A percentile compares a stretch with the other conserved stretches of the same genome.
Conservation (phyloP, 2,888 invertebrate genomes). For the Drosophila paranaensis region DNA sequence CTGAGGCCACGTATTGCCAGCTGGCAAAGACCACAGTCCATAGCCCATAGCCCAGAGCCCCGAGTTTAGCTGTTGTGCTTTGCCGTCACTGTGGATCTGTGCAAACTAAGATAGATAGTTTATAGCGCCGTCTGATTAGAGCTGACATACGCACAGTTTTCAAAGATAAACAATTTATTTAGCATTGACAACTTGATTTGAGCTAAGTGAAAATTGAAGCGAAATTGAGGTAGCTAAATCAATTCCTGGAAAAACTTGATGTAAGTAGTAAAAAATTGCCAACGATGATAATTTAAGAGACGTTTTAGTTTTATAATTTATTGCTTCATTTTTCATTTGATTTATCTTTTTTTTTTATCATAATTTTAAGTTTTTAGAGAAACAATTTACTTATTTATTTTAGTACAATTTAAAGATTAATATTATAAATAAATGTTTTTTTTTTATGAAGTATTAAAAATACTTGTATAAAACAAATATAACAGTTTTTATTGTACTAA, state of each 20-base stretch:
- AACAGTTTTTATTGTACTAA: too few species aligned
- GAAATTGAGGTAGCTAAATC: constrained; percentile 1
- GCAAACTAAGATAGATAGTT: constrained; percentile 32
- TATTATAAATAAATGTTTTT: too few species aligned
- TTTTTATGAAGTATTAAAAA: too few species aligned
- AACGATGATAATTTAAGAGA: neutral
- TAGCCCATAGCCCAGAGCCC: neutral
- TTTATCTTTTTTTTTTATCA: too few species aligned
- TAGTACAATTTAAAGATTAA: too few species aligned
- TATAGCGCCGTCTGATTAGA: constrained; percentile 26
- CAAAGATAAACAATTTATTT: neutral
- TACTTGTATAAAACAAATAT: too few species aligned
- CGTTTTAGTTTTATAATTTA: neutral
- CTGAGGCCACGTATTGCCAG: neutral
- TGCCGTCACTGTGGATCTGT: constrained; percentile 60
- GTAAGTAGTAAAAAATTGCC: neutral
- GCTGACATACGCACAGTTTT: constrained; percentile 4
- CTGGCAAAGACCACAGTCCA: neutral
- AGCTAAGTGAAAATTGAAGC: neutral
- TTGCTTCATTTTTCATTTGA: too few species aligned
- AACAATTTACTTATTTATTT: too few species aligned
- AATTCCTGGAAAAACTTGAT: neutral
- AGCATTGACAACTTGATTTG: constrained; percentile 12
- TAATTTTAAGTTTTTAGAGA: too few species aligned
- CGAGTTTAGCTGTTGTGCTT: constrained; percentile 25